Evolutionary conservation across 2,888 invertebrate species (phyloP).

Genomic region (Agrotis segetum): DNA sequence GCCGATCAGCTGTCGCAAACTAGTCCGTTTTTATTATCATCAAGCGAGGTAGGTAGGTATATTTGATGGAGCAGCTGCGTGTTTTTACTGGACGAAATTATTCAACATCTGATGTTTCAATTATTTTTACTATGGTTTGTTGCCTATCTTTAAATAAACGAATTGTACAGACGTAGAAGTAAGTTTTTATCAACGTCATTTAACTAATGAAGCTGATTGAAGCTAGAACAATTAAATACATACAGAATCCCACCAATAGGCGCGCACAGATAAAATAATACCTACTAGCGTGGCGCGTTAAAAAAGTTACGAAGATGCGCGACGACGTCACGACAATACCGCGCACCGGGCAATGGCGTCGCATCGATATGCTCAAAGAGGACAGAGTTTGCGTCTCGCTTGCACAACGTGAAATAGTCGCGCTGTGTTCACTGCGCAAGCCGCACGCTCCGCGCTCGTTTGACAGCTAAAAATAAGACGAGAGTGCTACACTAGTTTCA

Average conservation of each 20-base stretch:
- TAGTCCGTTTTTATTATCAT: constrained; percentile 38
- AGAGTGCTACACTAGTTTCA: neutral
- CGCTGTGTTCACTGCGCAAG: constrained; percentile 3
- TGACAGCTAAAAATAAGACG: constrained; percentile 10
- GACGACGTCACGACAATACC: neutral
- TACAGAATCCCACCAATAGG: constrained; percentile 2
- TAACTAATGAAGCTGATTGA: neutral
- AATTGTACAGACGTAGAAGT: too few species aligned
- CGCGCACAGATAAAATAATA: neutral
- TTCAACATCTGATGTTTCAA: neutral
- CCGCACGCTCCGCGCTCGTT: constrained; percentile 3
- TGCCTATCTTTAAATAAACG: too few species aligned
- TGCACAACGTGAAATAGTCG: constrained; percentile 32
- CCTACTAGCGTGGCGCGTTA: constrained; percentile 19
- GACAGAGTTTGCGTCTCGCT: constrained; percentile 36
- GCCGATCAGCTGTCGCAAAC: constrained; percentile 56
- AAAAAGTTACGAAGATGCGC: constrained; percentile 21
- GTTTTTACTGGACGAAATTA: constrained; percentile 28
- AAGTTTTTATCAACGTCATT: neutral
- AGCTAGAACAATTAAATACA: neutral
- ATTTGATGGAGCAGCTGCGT: constrained; percentile 41
- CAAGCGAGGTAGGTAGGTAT: constrained; percentile 6
- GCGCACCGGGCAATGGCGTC: constrained; percentile 18
- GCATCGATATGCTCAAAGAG: constrained; percentile 54
- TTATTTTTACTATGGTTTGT: constrained; percentile 10